These are phyloP conservation scores for Rotaria socialis DNA, from an alignment of 2,888 invertebrate species.

Conservation along the genomic window DNA sequence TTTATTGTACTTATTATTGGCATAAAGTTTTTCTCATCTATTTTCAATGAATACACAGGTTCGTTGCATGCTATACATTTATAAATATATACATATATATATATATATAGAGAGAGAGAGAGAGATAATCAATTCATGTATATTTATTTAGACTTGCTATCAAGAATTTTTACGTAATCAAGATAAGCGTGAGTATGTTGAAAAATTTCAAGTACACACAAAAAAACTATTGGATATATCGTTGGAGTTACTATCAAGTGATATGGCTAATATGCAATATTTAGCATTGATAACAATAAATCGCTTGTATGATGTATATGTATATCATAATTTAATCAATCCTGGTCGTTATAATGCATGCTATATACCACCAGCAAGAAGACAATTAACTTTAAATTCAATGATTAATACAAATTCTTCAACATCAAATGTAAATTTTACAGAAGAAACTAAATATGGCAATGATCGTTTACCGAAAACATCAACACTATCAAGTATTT, in stretches of 20 bases:
- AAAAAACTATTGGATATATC: slow-evolving; percentile 43
- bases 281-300: slow-evolving; percentile 44
- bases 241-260: slow-evolving; percentile 38
- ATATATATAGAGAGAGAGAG: too few species aligned
- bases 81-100: neutral
- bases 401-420: slow-evolving; percentile 37
- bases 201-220: slow-evolving; percentile 44
- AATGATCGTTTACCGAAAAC: slow-evolving; percentile 32
- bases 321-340: slow-evolving; percentile 44
- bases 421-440: neutral
- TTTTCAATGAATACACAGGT: slow-evolving; percentile 1
- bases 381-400: slow-evolving; percentile 25
- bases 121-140: neutral
- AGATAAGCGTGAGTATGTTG: slow-evolving; percentile 36
- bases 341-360: slow-evolving; percentile 44
- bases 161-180: slow-evolving; percentile 39
- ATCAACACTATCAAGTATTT: slow-evolving; percentile 3
- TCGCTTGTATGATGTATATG: slow-evolving; percentile 45
- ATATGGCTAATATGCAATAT: slow-evolving; percentile 40
- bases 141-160: slow-evolving; percentile 11
- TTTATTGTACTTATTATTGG: slow-evolving; percentile 6
- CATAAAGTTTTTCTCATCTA: neutral
- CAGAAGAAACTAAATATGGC: neutral
- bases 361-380: slow-evolving; percentile 40
- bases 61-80: neutral